Evolutionary conservation across 2,888 invertebrate genomes (phyloP), one percentile per base, ranked within the genome.

Genomic region (Lithophane socia): DNA sequence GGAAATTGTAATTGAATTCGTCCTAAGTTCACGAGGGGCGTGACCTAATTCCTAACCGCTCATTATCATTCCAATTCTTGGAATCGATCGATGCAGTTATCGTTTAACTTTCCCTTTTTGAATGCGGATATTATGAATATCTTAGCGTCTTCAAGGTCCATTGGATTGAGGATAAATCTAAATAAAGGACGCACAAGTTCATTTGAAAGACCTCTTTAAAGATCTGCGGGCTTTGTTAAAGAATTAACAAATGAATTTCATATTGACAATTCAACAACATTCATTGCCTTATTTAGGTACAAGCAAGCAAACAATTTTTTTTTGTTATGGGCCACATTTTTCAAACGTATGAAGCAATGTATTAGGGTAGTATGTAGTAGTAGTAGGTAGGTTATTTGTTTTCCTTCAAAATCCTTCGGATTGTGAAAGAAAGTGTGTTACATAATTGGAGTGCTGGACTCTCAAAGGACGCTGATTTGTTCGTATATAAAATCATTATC

Each of bases 31-130:
- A 84, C 83, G 44, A 76, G 77, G 80, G 81, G 71, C 87, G 73
- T 78, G 83, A 72, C 85, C 89, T 69, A 79, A 80, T 82, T 83
- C 63, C 77, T 76, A 76, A 79, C 78, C 68, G 76, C 76, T 79
- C 69, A 78, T 77, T 84, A 85, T 83, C 87, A 87, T 86, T 84
- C 80, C 13, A 81, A 77, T 86, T 84, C 85, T 74, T 47, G 64
- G 86, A 83, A 83, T 79, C 77, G 65, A 73, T 82, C 72, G 80
- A 75, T 67, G 77, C 58, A 78, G 58, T 73, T 69, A 77, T 72
- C 54, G 72, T 75, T 72, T n/a, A 60, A 82, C 83, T 84, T 84
- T 84, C 82, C 78, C 69, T 84, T 84, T 85, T 85, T 69, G 65
- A 66, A 79, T 82, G 52, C 68, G 64, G 68, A 72, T 80, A 61